Conservation (phyloP, 2,888 invertebrate genomes). For the Lepidonotus clava region DNA sequence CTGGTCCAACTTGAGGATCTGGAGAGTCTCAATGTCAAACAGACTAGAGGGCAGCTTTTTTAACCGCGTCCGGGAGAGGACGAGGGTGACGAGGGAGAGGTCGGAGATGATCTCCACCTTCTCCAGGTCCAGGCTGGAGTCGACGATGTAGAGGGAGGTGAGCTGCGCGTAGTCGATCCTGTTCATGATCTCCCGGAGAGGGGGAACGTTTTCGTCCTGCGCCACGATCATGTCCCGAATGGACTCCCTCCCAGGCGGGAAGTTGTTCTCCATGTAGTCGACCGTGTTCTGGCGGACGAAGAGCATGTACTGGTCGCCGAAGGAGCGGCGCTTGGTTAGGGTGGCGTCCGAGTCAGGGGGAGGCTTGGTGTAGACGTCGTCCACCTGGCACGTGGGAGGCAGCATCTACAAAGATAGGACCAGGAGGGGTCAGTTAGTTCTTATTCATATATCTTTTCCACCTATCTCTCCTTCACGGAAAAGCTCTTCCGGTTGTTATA, state of each 20-base stretch:
- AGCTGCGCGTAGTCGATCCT: slow-evolving; percentile 63
- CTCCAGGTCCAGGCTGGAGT: slow-evolving; percentile 62
- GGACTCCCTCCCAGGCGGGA: slow-evolving; percentile 62
- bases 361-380: slow-evolving; percentile 64
- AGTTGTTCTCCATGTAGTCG: slow-evolving; percentile 66
- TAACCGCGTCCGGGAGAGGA: slow-evolving; percentile 65
- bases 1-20: slow-evolving; percentile 67
- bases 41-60: slow-evolving; percentile 63
- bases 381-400: slow-evolving; percentile 63
- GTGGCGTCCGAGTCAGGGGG: slow-evolving; percentile 65
- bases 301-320: slow-evolving; percentile 67
- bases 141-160: slow-evolving; percentile 64
- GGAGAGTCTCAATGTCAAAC: slow-evolving; percentile 65
- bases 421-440: no score
- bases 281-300: slow-evolving; percentile 66
- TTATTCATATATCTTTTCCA: no score
- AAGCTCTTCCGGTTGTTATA: no score
- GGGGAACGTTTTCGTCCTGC: slow-evolving; percentile 66
- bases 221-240: slow-evolving; percentile 66
- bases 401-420: slow-evolving; percentile 66
- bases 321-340: slow-evolving; percentile 64
- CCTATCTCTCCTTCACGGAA: no score
- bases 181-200: slow-evolving; percentile 63
- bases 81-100: slow-evolving; percentile 63
- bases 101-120: slow-evolving; percentile 60